Conservation (phyloP, 2,888 invertebrate genomes). For the Phasia obesa region DNA sequence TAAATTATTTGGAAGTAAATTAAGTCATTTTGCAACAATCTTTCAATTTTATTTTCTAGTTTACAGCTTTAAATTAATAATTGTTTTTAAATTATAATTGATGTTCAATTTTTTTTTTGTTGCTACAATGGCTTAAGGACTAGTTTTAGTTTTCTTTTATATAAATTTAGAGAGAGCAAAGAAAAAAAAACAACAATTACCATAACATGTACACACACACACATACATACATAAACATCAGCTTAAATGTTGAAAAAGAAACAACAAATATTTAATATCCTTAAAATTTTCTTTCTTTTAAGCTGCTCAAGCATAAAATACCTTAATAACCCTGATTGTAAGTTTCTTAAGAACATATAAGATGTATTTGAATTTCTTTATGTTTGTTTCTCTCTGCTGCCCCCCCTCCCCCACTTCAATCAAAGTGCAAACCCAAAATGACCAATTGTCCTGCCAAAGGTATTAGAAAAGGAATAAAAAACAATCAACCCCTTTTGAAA, state of each 20-base stretch:
- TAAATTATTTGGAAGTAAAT: neutral
- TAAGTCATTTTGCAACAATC: neutral
- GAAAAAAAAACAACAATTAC: slow-evolving; percentile 46
- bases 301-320: slow-evolving; percentile 71
- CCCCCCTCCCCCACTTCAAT: neutral
- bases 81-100: slow-evolving; percentile 68
- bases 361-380: slow-evolving; percentile 52
- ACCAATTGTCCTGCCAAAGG: slow-evolving; percentile 59
- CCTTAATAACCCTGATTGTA: slow-evolving; percentile 70
- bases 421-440: slow-evolving; percentile 37
- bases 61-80: slow-evolving; percentile 51
- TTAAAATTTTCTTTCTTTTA: slow-evolving; percentile 69
- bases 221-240: too few species aligned
- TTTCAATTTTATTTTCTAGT: slow-evolving; percentile 22
- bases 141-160: slow-evolving; percentile 32
- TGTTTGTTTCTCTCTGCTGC: slow-evolving; percentile 18
- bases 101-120: slow-evolving; percentile 39
- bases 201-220: slow-evolving; percentile 9
- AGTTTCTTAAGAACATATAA: slow-evolving; percentile 67
- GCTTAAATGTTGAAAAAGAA: slow-evolving; percentile 2
- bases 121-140: slow-evolving; percentile 51
- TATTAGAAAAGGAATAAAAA: slow-evolving; percentile 22
- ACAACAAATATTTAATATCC: slow-evolving; percentile 65
- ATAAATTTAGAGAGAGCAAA: slow-evolving; percentile 6
- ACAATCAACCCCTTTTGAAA: slow-evolving; percentile 30